Base-by-base conservation (phyloP, 2,797 vertebrate genomes). In the Numenius phaeopus region DNA sequence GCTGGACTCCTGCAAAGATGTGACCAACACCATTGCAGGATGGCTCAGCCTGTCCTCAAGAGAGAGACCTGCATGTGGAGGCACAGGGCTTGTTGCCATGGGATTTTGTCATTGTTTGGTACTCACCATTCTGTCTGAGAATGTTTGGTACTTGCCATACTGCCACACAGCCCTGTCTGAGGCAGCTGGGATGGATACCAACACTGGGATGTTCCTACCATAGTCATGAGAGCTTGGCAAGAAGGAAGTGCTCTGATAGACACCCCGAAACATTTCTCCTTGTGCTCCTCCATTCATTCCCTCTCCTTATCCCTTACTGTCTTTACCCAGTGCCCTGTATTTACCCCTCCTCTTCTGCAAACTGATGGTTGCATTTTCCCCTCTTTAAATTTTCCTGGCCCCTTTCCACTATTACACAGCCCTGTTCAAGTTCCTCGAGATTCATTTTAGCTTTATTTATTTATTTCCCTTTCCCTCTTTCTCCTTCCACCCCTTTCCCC, bases 21-120 rank as follows among this genome's bases (percentile, higher is more conserved):
- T 3, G n/a, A 2, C 40, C 49, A 26, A 0, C 8, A 0, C 40
- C 23, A 34, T 1, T 2, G 50, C 67, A 70, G 58, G 10, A 23
- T 0, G 39, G 54, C 46, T 77, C 76, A 37, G 49, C 2, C 0
- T 44, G 47, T 19, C 32, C 76, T 42, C 44, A 13, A 57, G 40
- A 5, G 34, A 42, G 30, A 47, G 17, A 52, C 11, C 78, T 47
- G 69, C 61, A 6, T 6, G 0, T 0, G 3, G 0, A 27, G 29
- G 16, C 54, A 8, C 57, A 32, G 64, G 29, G 17, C 8, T 61
- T 50, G 20, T 0, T 49, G 40, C 5, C 49, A 3, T 2, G 21
- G 55, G 47, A 14, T 11, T 40, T n/a, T n/a, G 55, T 18, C 39
- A 1, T 1, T 30, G 14, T 2, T 46, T 46, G 50, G 23, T 11